phyloP scores from a whole-genome alignment of 2,113 vertebrate species.

The Pygoscelis adeliae region DNA sequence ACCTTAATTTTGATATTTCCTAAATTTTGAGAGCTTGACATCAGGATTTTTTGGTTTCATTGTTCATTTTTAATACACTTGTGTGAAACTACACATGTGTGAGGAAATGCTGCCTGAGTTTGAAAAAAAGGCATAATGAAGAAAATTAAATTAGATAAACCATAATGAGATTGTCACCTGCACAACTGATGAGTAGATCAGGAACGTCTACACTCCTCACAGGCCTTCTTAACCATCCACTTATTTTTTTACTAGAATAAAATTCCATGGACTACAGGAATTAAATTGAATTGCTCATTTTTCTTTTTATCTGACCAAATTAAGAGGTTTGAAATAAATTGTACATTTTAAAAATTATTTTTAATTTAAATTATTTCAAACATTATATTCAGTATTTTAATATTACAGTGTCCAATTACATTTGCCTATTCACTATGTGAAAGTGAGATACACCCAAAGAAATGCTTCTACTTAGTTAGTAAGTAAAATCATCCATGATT shows the following conservation, averaged over 20 bases:
- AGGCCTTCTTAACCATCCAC: not conserved
- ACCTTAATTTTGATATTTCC: not conserved
- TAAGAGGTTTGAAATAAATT: conserved; percentile 18
- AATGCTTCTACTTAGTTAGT: not conserved
- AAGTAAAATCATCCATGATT: not conserved
- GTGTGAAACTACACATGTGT: not conserved
- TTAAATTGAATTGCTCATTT: not conserved
- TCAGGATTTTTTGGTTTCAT: not conserved
- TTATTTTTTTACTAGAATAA: not conserved
- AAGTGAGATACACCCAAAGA: not conserved
- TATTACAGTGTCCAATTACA: conserved; percentile 11
- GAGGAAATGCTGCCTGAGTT: not conserved
- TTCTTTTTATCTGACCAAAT: not conserved
- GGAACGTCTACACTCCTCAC: not conserved
- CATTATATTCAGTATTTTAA: not conserved
- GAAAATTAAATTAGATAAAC: not conserved
- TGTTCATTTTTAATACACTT: not conserved
- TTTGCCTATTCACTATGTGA: conserved; percentile 2
- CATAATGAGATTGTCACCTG: rapidly evolving
- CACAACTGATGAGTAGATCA: not conserved
- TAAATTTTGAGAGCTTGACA: not conserved
- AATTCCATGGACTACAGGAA: not conserved
- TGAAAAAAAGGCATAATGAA: not conserved
- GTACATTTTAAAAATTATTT: conserved; percentile 29
- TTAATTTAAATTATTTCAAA: not conserved